Percentiles rank a stretch among this genome's conserved stretches.
phyloP scores from a whole-genome alignment of 64 coral and sea anemone genomes.

The Astreopora myriophthalma region DNA sequence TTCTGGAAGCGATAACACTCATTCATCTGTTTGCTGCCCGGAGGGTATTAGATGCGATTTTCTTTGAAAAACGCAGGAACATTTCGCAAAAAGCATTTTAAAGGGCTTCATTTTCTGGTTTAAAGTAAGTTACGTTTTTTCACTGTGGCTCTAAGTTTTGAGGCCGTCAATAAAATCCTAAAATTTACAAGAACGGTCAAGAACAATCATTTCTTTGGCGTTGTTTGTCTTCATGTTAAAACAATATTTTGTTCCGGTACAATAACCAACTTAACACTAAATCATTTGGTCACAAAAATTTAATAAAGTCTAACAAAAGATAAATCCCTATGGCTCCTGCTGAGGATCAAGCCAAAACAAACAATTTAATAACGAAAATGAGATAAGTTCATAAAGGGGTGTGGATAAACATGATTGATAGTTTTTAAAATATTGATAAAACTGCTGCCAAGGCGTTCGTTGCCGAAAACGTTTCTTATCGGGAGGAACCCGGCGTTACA shows the following conservation, averaged over 20 bases:
- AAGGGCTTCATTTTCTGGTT: too few relatives aligned
- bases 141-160: not conserved
- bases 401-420: not conserved
- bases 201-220: not conserved
- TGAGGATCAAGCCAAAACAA: not conserved
- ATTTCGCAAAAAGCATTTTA: not conserved
- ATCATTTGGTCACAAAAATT: not conserved
- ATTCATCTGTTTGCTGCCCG: not conserved
- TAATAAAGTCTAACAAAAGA: slow-evolving; percentile 1
- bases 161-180: not conserved
- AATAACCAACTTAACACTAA: not conserved
- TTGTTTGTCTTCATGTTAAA: not conserved
- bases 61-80: not conserved
- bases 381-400: not conserved
- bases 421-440: too few relatives aligned
- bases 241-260: not conserved
- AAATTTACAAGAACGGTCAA: not conserved
- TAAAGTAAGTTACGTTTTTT: too few relatives aligned
- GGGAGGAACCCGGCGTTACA: not conserved
- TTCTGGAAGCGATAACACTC: not conserved
- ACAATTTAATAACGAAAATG: slow-evolving; percentile 3
- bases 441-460: not conserved
- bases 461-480: not conserved
- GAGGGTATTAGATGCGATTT: not conserved
- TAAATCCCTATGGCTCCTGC: not conserved